Evolutionary conservation across 2,113 vertebrate species (phyloP).

Genomic region (Seriola aureovittata): DNA sequence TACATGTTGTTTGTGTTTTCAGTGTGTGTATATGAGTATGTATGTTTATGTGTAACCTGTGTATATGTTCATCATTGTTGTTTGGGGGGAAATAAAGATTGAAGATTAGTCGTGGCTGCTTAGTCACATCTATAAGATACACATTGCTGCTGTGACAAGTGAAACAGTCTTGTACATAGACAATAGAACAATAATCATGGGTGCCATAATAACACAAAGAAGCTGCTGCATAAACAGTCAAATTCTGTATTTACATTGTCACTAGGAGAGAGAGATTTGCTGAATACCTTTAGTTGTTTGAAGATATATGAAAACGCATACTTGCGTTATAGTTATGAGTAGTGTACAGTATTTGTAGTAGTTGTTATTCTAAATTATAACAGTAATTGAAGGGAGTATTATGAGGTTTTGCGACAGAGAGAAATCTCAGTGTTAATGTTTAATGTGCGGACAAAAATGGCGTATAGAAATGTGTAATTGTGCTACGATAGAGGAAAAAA

Average conservation of each 20-base stretch:
- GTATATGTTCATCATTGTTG: conserved; percentile 10
- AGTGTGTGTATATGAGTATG: background rate
- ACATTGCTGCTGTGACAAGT: conserved; percentile 32
- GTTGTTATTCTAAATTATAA: background rate
- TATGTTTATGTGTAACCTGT: conserved; percentile 19
- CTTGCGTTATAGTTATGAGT: background rate
- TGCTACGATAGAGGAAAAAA: too few species aligned
- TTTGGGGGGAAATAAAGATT: conserved; percentile 43
- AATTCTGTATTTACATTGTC: conserved; percentile 41
- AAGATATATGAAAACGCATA: background rate
- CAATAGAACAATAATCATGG: conserved; percentile 53
- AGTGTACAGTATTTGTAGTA: background rate
- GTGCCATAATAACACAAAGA: conserved; percentile 50
- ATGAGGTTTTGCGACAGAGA: background rate
- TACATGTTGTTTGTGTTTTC: background rate
- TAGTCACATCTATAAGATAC: conserved; percentile 44
- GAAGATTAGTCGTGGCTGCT: conserved; percentile 60
- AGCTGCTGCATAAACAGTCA: conserved; percentile 9
- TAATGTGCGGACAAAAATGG: background rate
- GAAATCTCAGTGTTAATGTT: background rate
- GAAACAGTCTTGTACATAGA: conserved; percentile 25
- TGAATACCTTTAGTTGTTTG: background rate
- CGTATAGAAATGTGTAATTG: too few species aligned
- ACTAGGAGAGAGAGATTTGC: conserved; percentile 16
- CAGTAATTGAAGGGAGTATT: background rate